Evolutionary conservation across 2,888 invertebrate species (phyloP).

Genomic region (Clistopyga incitator): DNA sequence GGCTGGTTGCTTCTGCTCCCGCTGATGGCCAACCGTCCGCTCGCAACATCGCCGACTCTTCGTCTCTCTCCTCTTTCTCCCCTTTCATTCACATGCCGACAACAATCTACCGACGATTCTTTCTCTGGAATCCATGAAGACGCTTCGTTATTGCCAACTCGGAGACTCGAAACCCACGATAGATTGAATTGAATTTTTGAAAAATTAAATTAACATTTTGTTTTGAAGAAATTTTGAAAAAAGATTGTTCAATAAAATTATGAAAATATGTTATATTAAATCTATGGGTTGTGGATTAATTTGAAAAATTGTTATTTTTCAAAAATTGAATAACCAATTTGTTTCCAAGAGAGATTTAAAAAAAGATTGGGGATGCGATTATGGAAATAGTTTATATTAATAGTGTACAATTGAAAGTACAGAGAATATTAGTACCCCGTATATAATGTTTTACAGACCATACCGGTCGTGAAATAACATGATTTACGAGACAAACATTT

Average conservation of each 20-base stretch:
- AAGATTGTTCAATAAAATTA: not conserved
- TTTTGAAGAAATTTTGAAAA: no score
- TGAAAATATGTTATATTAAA: not conserved
- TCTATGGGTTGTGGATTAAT: no score
- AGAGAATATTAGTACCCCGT: no score
- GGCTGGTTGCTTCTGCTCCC: conserved; percentile 70
- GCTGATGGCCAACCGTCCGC: conserved; percentile 74
- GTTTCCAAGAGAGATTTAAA: no score
- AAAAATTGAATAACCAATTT: no score
- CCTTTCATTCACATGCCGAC: conserved; percentile 47
- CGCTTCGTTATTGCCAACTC: conserved; percentile 14
- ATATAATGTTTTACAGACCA: not conserved
- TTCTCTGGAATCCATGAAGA: conserved; percentile 15
- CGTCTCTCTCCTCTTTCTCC: conserved; percentile 37
- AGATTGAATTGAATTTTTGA: not conserved
- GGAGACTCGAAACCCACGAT: not conserved
- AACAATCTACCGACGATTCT: conserved; percentile 18
- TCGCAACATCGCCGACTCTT: conserved; percentile 66
- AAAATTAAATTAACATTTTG: no score
- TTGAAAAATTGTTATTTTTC: no score
- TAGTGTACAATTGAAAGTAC: no score
- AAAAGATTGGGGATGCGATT: no score
- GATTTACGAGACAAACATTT: not conserved
- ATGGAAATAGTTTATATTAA: no score
- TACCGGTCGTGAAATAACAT: not conserved